Evolutionary conservation across 2,113 vertebrate genomes (phyloP), one percentile per base, ranked within the genome.

Genomic region (Anolis sagrei): DNA sequence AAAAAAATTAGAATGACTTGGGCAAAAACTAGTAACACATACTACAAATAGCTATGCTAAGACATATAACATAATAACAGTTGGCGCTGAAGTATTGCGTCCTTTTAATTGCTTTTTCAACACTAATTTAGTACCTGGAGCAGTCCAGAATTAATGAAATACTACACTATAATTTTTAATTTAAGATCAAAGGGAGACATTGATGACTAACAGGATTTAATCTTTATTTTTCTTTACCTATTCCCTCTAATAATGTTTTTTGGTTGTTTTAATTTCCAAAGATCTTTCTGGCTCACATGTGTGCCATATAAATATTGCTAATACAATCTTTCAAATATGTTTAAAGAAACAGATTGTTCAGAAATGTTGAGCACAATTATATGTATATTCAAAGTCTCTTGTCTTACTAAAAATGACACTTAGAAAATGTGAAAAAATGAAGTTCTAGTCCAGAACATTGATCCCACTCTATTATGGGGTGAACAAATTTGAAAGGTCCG

Each of bases 61-160:
- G 10, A n/a, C 29, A 92, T 90, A 76, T 79, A 85, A 16, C 92
- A 92, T 69, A 93, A 89, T 91, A 86, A 89, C 90, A 90, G 92
- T 64, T 90, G 72, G 5, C 69, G 94, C 72, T 89, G 76, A 87
- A 86, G 68, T 84, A 82, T 73, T 81, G 94, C 88, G 91, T 18
- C 93, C 95, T 93, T 88, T 86, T 39, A 61, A 88, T 87, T 58
- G 84, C 87, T 93, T 94, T 93, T 87, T 94, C 83, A 84, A 83
- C 87, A 95, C 82, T 84, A 86, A 21, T 88, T 94, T 95, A 94
- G 94, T 93, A 93, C 92, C 89, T 91, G 75, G 77, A 92, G 79
- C 84, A 85, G 90, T 61, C 94, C 86, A 95, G 73, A 48, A 87
- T 94, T 90, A 93, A 91, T 93, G 85, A 91, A 93, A 90, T 88